Base-by-base conservation (phyloP, 2,113 vertebrate species). In the Sterrhoptilus dennistouni region DNA sequence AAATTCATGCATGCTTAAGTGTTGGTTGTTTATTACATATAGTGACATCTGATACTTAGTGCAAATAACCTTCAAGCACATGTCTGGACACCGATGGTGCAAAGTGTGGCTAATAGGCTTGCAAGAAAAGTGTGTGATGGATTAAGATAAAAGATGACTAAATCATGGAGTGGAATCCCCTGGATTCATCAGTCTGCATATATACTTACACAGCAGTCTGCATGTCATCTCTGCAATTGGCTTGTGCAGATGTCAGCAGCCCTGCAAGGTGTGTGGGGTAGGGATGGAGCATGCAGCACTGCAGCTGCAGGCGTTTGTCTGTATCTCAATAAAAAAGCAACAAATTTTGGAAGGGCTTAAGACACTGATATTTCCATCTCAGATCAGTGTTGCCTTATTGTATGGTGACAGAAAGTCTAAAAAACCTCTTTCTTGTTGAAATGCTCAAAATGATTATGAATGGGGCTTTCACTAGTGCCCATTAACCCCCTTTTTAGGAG, bases 401-500 rank as follows among this genome's bases (percentile, higher is more conserved):
- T 72, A 7, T 44, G 11, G 19, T 68, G 40, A 65, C 6, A 50
- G 25, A 69, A 69, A 25, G 10, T 42, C 21, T 63, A 45, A n/a
- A 83, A 66, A 29, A 0, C 38, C 14, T 57, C 6, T 63, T 87
- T 74, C 21, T 21, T 64, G 25, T 71, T 66, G 20, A 89, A 65
- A 28, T 52, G 12, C 6, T 71, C 19, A 25, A 75, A 66, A 52
- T 53, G 0, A 11, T 68, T 93, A 29, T 23, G 11, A 54, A 63
- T 2, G 1, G 11, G 3, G 9, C 6, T 28, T 44, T 76, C 6
- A 10, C 11, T 29, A n/a, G 5, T 17, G 27, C 18, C 25, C 25
- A 29, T 44, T 28, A 66, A 31, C 2, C 7, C 2, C 7, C 59
- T 4, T 23, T 24, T 70, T 31, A 45, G 17, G 10, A 45, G 2